Evolutionary conservation across 1,140 invertebrate species (phyloP), one percentile per base, ranked within the genome.

Genomic region (Psilanteris sp.): DNA sequence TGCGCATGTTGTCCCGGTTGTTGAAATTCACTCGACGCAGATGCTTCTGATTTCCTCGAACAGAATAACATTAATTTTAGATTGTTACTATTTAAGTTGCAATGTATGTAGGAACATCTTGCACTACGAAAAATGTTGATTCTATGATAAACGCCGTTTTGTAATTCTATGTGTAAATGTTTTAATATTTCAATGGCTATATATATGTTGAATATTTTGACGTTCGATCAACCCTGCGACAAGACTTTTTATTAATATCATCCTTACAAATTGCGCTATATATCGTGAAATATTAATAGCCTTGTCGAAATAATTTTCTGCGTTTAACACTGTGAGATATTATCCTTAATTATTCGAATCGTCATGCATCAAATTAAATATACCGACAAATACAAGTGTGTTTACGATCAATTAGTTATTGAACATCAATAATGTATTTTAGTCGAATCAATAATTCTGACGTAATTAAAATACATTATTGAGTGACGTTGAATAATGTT

Each of bases 21-120:
- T 50, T 41, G 44, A 43, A 64, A 66, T 44, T 54, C 37, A 43
- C 27, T 54, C 18, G 48, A 67, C 55, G 39, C 39, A 46, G 62
- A 67, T 67, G 31, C 22, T 54, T 9, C 27, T 16, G 62, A 67
- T 55, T 46, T 37, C 18, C 4, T 26, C 9, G 39, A 15, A 39
- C 44, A 16, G 43, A 48, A 32, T 32, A 16, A 11, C 41, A 54
- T 54, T 54, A 54, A 67, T 67, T 54, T 67, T 67, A 27, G 29
- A 67, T 55, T 37, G 20, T 26, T 37, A 13, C 48, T 44, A 24
- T 50, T 37, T 52, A 43, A 52, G 34, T 43, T 16, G 29, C 41
- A 15, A 44, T 32, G 32, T 24, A 32, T 24, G 29, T 14, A 24
- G 15, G 36, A 55, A 39, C 18, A 54, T 18, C 22, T 27, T 7